Percentiles rank a stretch among this genome's conserved stretches.
Evolutionary conservation across 2,113 vertebrate genomes (phyloP).

Genomic region (Gymnocephalus cernua): DNA sequence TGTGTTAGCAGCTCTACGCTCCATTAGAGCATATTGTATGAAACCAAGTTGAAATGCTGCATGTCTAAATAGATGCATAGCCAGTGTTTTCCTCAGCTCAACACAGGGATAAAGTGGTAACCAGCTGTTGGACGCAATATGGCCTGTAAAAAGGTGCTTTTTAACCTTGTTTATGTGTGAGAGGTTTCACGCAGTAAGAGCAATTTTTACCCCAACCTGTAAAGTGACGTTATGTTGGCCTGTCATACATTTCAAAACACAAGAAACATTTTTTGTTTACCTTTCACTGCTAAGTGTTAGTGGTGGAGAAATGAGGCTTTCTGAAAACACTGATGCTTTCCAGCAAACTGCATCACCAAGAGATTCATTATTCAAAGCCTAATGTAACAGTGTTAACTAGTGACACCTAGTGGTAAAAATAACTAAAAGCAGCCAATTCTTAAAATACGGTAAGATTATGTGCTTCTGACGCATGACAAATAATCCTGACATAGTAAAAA

Average conservation of each 20-base stretch:
- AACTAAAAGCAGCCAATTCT: conserved; percentile 3
- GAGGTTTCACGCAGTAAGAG: too few relatives aligned
- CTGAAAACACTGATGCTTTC: neutral
- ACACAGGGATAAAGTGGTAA: neutral
- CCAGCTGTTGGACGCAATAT: neutral
- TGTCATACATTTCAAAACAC: neutral
- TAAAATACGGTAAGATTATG: neutral
- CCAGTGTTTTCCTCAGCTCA: neutral
- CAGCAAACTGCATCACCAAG: neutral
- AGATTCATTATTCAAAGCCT: neutral
- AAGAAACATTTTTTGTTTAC: neutral
- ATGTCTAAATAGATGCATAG: conserved; percentile 20
- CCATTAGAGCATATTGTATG: neutral
- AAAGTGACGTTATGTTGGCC: neutral
- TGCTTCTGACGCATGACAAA: neutral
- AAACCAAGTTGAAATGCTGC: conserved; percentile 2
- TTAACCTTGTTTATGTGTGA: too few relatives aligned
- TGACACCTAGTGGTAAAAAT: conserved; percentile 20
- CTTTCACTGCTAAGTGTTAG: neutral
- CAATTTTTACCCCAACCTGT: too few relatives aligned
- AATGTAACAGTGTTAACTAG: conserved; percentile 6
- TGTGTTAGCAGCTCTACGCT: neutral
- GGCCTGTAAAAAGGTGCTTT: neutral
- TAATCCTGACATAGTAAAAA: neutral
- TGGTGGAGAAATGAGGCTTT: conserved; percentile 9